Percentiles rank a stretch among this genome's conserved stretches.
phyloP scores from a whole-genome alignment of 2,113 vertebrate species.

The Myrmecobius fasciatus region DNA sequence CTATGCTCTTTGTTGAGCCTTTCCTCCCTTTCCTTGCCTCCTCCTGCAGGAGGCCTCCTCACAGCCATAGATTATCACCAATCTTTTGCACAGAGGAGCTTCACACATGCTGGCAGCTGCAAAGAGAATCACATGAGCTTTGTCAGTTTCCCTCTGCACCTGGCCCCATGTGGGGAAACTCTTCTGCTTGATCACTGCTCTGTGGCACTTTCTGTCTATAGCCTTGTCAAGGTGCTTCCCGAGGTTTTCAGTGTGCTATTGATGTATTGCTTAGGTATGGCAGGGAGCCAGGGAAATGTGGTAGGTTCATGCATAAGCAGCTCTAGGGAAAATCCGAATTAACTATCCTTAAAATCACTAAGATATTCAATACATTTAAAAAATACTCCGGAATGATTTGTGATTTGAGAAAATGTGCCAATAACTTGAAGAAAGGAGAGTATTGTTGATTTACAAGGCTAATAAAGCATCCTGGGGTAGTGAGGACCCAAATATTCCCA shows the following conservation, averaged over 20 bases:
- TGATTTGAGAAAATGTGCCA: neutral
- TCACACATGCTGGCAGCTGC: slow-evolving; percentile 46
- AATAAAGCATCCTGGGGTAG: neutral
- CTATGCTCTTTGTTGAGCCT: slow-evolving; percentile 7
- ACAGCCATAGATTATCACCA: slow-evolving; percentile 23
- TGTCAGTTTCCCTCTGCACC: slow-evolving; percentile 64
- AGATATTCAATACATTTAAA: slow-evolving; percentile 23
- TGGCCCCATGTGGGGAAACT: slow-evolving; percentile 51
- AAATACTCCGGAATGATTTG: neutral
- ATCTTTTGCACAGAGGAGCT: slow-evolving; percentile 66
- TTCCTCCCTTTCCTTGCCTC: neutral
- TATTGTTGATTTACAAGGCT: slow-evolving; percentile 23
- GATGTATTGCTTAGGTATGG: slow-evolving; percentile 71
- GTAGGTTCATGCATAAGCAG: slow-evolving; percentile 36
- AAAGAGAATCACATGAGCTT: slow-evolving; percentile 58
- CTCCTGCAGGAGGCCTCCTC: slow-evolving; percentile 24
- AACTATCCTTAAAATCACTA: slow-evolving; percentile 21
- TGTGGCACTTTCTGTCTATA: slow-evolving; percentile 53
- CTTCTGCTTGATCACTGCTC: slow-evolving; percentile 44
- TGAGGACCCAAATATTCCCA: slow-evolving; percentile 9
- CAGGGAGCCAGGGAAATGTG: slow-evolving; percentile 68
- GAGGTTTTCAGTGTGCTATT: slow-evolving; percentile 61
- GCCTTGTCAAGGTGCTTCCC: slow-evolving; percentile 77
- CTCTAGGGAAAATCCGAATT: slow-evolving; percentile 48
- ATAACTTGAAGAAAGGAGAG: neutral